phyloP scores from a whole-genome alignment of 2,888 invertebrate genomes.

The Polymixis flavicincta region DNA sequence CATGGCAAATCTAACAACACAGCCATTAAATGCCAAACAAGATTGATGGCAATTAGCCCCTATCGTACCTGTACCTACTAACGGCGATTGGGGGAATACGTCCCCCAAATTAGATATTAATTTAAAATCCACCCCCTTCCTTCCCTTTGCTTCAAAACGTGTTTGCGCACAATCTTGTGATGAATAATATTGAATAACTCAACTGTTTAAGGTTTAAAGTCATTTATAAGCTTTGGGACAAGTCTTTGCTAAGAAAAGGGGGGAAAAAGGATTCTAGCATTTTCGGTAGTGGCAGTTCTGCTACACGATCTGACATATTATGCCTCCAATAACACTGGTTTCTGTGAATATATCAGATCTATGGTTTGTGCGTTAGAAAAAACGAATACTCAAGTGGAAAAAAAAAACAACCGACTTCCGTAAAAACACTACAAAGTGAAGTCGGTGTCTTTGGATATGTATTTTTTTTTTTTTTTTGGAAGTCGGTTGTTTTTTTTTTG shows the following conservation, averaged over 20 bases:
- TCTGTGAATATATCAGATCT: neutral
- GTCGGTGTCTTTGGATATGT: too few species aligned
- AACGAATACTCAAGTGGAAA: neutral
- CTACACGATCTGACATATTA: too few species aligned
- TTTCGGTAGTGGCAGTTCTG: neutral
- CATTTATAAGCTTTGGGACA: conserved; percentile 55
- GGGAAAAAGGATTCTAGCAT: neutral
- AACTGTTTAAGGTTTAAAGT: conserved; percentile 71
- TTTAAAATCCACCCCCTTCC: conserved; percentile 76
- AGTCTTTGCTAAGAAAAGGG: conserved; percentile 4
- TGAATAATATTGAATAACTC: conserved; percentile 81
- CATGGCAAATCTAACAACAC: conserved; percentile 48
- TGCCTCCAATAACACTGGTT: neutral
- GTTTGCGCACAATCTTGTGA: conserved; percentile 77
- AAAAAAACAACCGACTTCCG: too few species aligned
- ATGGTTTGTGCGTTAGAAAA: neutral
- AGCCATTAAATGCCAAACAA: conserved; percentile 63
- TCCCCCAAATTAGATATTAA: conserved; percentile 88
- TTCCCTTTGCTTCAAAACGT: conserved; percentile 70
- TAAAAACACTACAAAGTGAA: too few species aligned
- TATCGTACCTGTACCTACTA: conserved; percentile 66
- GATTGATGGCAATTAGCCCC: conserved; percentile 59
- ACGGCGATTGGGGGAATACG: conserved; percentile 74
- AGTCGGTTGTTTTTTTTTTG: too few species aligned
- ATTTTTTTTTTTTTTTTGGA: too few species aligned